A percentile compares a stretch with the other conserved stretches of the same genome.
Conservation (phyloP, 2,888 invertebrate genomes). For the Agrotis segetum region DNA sequence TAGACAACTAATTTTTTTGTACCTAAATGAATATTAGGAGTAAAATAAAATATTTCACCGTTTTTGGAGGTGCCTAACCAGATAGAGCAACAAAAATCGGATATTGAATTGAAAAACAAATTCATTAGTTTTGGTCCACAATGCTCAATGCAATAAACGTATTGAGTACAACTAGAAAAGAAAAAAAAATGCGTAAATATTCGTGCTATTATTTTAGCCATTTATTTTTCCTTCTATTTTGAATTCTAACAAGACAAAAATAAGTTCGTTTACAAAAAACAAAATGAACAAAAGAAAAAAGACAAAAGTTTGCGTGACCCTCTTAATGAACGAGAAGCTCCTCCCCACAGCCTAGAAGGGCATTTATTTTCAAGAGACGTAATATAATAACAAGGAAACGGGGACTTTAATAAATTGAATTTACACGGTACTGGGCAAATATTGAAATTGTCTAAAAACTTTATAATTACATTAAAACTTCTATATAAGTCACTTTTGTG, state of each 20-base stretch:
- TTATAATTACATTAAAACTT: slow-evolving; percentile 22
- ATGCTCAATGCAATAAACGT: no score
- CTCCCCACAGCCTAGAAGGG: slow-evolving; percentile 1
- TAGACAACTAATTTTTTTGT: neutral
- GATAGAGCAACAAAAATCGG: neutral
- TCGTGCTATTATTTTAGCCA: neutral
- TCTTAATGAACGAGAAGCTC: slow-evolving; percentile 19
- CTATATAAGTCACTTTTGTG: neutral
- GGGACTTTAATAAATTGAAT: slow-evolving; percentile 34
- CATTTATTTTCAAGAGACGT: slow-evolving; percentile 31
- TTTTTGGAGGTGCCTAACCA: neutral
- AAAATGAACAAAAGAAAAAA: slow-evolving; percentile 11
- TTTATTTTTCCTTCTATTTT: slow-evolving; percentile 1
- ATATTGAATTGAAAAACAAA: neutral
- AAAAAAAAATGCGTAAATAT: neutral
- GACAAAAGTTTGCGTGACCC: slow-evolving; percentile 28
- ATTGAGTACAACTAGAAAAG: no score
- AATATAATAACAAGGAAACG: slow-evolving; percentile 34
- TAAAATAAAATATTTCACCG: neutral
- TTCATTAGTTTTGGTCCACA: no score
- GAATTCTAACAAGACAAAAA: neutral
- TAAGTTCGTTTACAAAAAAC: neutral
- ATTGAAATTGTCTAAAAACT: slow-evolving; percentile 12
- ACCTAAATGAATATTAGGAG: neutral
- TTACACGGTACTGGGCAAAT: neutral